Percentiles rank a stretch among this genome's conserved stretches.
Evolutionary conservation across 1,140 invertebrate genomes (phyloP).

Genomic region (Listronotus oregonensis): DNA sequence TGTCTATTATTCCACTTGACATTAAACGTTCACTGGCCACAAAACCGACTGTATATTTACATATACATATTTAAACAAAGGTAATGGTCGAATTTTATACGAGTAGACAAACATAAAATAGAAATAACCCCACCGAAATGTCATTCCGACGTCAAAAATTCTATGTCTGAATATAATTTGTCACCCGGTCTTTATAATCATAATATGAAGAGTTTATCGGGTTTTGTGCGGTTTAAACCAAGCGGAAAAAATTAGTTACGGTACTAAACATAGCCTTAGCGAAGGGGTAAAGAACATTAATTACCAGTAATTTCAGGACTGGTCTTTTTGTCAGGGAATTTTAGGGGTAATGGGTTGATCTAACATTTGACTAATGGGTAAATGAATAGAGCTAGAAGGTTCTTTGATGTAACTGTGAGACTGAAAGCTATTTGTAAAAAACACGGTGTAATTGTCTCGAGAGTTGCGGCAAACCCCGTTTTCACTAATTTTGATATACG

Average conservation of each 20-base stretch:
- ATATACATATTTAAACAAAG: conserved; percentile 13
- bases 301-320: conserved; percentile 25
- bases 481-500: too few species aligned
- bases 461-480: too few species aligned
- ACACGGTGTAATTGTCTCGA: too few species aligned
- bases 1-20: conserved; percentile 30
- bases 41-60: conserved; percentile 24
- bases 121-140: conserved; percentile 17
- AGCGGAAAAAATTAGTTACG: conserved; percentile 33
- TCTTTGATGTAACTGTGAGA: too few species aligned
- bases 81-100: conserved; percentile 16
- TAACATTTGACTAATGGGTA: conserved; percentile 4
- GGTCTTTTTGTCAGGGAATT: conserved; percentile 10
- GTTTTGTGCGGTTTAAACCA: conserved; percentile 21
- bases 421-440: too few species aligned
- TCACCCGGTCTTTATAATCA: conserved; percentile 20
- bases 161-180: conserved; percentile 18
- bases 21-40: conserved; percentile 24
- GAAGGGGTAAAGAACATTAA: conserved; percentile 19
- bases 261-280: conserved; percentile 28
- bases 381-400: background rate
- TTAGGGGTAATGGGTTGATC: conserved; percentile 1
- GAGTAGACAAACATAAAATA: conserved; percentile 14
- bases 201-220: conserved; percentile 26
- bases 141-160: conserved; percentile 23